phyloP scores from a whole-genome alignment of 2,113 vertebrate genomes.

The Piprites chloris region DNA sequence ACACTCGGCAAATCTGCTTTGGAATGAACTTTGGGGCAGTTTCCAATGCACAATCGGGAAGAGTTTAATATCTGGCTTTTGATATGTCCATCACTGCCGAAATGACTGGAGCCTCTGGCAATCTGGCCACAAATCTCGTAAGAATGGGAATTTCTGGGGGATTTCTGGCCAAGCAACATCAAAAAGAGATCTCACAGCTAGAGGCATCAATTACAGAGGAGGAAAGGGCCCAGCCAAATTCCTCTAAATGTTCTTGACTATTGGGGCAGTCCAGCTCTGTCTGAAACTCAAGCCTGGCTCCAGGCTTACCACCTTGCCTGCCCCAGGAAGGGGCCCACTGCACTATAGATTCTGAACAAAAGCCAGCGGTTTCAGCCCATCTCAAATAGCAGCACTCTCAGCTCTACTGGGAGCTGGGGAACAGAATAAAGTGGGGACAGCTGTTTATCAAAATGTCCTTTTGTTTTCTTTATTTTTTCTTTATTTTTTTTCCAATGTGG shows the following conservation, averaged over 20 bases:
- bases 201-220: slow-evolving; percentile 16
- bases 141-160: neutral
- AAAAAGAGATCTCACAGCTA: neutral
- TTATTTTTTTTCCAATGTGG: fast-evolving
- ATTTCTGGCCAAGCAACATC: neutral
- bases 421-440: neutral
- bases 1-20: neutral
- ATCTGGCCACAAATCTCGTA: neutral
- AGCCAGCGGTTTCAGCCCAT: slow-evolving; percentile 22
- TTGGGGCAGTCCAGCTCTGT: neutral
- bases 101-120: neutral
- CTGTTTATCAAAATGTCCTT: neutral
- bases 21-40: neutral
- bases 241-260: slow-evolving; percentile 36
- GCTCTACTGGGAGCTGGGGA: neutral
- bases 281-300: slow-evolving; percentile 47
- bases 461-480: neutral
- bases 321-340: neutral
- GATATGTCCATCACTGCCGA: neutral
- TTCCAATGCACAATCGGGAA: neutral
- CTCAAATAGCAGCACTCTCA: slow-evolving; percentile 45
- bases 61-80: slow-evolving; percentile 15
- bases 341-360: slow-evolving; percentile 39
- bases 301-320: slow-evolving; percentile 26
- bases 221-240: slow-evolving; percentile 13